Evolutionary conservation across 1,140 invertebrate species (phyloP).

Genomic region (Rhagoletis zephyria): DNA sequence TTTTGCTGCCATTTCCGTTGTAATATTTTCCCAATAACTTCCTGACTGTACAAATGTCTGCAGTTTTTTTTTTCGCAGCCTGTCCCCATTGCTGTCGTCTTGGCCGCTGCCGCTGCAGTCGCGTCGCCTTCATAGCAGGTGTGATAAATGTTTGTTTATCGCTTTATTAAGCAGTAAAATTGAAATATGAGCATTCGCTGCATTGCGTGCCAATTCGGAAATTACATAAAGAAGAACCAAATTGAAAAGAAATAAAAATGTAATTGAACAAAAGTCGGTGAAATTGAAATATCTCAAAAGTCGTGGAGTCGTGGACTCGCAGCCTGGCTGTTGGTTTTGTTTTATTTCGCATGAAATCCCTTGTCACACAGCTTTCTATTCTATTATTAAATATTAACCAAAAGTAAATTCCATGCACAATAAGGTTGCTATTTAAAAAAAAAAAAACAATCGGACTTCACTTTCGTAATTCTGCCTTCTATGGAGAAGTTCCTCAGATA

Average conservation of each 20-base stretch:
- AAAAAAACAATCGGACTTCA: too few relatives aligned
- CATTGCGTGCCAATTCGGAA: neutral
- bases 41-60: neutral
- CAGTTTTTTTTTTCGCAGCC: neutral
- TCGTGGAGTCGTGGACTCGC: too few relatives aligned
- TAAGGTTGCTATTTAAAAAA: too few relatives aligned
- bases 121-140: neutral
- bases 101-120: neutral
- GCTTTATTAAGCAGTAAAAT: slow-evolving; percentile 50
- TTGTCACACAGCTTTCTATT: too few relatives aligned
- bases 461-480: too few relatives aligned
- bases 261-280: neutral
- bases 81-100: neutral
- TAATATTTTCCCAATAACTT: neutral
- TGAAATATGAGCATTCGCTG: slow-evolving; percentile 38
- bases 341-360: too few relatives aligned
- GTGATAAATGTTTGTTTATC: slow-evolving; percentile 36
- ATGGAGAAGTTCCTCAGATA: too few relatives aligned
- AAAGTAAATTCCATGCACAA: too few relatives aligned
- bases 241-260: neutral
- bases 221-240: neutral
- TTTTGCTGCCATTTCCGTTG: neutral
- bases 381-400: too few relatives aligned
- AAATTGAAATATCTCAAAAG: neutral
- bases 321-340: too few relatives aligned